Evolutionary conservation across 2,888 invertebrate species (phyloP), one percentile per base, ranked within the genome.

Genomic region (Eumacrocentrus americanus): DNA sequence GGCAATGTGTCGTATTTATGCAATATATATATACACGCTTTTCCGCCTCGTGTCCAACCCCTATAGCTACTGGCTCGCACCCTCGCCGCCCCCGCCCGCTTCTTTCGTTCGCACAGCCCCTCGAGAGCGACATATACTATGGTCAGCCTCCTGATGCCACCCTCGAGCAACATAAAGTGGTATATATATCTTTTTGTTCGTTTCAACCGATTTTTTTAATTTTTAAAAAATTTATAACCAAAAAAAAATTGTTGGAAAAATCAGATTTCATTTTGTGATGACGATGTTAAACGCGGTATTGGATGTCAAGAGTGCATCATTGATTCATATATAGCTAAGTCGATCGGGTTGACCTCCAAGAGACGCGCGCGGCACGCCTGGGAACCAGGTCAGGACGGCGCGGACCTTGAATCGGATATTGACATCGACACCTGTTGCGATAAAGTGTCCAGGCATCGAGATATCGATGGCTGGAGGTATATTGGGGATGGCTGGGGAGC

Each of bases 1-100:
- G 73, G 76, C 77, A 73, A 77, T 77, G 77, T 72, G 71, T 61
- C 55, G 61, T 66, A 62, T 63, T 67, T 64, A 65, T 62, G 60
- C 63, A 63, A 64, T 58, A n/a, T n/a, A n/a, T n/a, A n/a, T n/a
- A n/a, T n/a, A n/a, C n/a, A 61, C 61, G 62, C 57, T 64, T 62
- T 67, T 66, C 62, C 62, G 34, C 64, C 62, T 64, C 64, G 65
- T 67, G 63, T 66, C 67, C 65, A 61, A 63, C 63, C 64, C 65
- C 63, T 58, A 58, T 61, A 60, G 56, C 63, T 50, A 55, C 42
- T 60, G 61, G 61, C 65, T 63, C 56, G 61, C 58, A 66, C 64
- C 64, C 68, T 52, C 25, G 40, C 18, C 40, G 22, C 20, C 38
- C 40, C 25, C 29, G 25, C 38, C 23, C 38, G 38, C 29, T 34